Percentiles rank a stretch among this genome's conserved stretches.
Evolutionary conservation across 2,113 vertebrate genomes (phyloP).

Genomic region (Sceloporus undulatus): DNA sequence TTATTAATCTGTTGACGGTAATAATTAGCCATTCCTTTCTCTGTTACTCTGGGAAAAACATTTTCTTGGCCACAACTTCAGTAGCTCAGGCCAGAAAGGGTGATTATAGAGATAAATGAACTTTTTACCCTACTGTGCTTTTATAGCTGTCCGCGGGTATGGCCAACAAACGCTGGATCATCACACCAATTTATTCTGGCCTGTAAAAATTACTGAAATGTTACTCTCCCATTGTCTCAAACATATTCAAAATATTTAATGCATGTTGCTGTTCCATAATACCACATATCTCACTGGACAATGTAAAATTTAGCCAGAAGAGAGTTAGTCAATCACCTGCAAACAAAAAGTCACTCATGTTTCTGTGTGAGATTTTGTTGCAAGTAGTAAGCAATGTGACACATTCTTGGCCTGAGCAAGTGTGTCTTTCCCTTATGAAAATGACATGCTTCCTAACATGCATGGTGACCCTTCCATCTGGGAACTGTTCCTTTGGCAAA

Average conservation of each 20-base stretch:
- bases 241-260: constrained; percentile 38
- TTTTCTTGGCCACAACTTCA: constrained; percentile 16
- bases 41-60: constrained; percentile 41
- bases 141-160: constrained; percentile 27
- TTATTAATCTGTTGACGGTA: constrained; percentile 22
- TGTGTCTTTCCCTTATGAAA: constrained; percentile 1
- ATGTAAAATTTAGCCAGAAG: constrained; percentile 23
- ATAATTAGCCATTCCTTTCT: constrained; percentile 46
- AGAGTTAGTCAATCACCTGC: constrained; percentile 12
- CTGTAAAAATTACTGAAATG: constrained; percentile 47
- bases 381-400: constrained; percentile 28
- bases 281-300: constrained; percentile 19
- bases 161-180: constrained; percentile 38
- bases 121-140: constrained; percentile 20
- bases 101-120: constrained; percentile 38
- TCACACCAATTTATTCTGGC: constrained; percentile 40
- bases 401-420: constrained; percentile 29
- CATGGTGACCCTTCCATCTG: constrained; percentile 5
- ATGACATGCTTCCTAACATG: constrained; percentile 34
- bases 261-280: constrained; percentile 35
- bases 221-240: constrained; percentile 44
- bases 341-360: constrained; percentile 51
- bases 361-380: constrained; percentile 52
- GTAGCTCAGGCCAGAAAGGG: constrained; percentile 32
- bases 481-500: neutral